Evolutionary conservation across 2,797 vertebrate species (phyloP), one percentile per base, ranked within the genome.

Genomic region (Columba guinea): DNA sequence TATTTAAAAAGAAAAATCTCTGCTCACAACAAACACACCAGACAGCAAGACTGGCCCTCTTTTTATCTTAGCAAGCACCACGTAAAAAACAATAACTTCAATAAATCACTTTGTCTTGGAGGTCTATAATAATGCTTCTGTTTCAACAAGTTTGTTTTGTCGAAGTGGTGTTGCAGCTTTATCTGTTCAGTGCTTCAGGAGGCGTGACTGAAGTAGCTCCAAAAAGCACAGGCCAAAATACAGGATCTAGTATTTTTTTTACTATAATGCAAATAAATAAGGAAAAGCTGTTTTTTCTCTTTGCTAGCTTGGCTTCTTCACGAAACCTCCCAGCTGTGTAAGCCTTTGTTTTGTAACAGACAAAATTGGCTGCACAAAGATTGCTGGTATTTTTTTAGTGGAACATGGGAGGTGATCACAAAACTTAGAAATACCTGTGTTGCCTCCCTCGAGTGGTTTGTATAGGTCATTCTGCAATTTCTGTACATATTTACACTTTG

Each of bases 141-240:
- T 56, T 89, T 87, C 75, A 49, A 63, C 76, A n/a, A 51, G 85
- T 74, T 87, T 46, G 53, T 52, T 89, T 87, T 94, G 27, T 67
- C 44, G 24, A 78, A n/a, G 70, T 37, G 64, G 30, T 86, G 2
- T 23, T 84, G 89, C n/a, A 59, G 73, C 51, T 60, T 26, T 11
- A 4, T 75, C 52, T 39, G 27, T 23, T 65, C 56, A 23, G 0
- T 0, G 0, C 37, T 77, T 48, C 44, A 51, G 52, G 56, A 76
- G 37, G 23, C 17, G 34, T 27, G 26, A 32, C 65, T n/a, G 64
- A 59, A 70, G 17, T 21, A n/a, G 28, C 63, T 68, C 67, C 75
- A 59, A 35, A 55, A 59, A 62, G 41, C 63, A 44, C 14, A 48
- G 62, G 13, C 74, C 51, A 34, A 76, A 93, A 37, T 19, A n/a